Evolutionary conservation across 2,797 vertebrate genomes (phyloP).

Genomic region (Siniperca scherzeri): DNA sequence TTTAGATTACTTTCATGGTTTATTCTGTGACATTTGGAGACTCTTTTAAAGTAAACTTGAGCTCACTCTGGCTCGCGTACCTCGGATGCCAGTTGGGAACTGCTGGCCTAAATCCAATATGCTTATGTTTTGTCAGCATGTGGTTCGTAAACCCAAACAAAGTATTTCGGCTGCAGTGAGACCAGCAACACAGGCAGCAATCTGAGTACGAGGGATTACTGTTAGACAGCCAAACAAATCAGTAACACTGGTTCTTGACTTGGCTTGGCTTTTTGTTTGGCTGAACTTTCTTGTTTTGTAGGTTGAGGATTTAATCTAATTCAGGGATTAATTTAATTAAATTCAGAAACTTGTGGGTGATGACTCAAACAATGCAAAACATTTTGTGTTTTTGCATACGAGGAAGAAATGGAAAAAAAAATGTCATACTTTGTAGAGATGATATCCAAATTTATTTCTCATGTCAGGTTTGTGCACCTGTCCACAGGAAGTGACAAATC

Average conservation of each 20-base stretch:
- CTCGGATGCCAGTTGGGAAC: background rate
- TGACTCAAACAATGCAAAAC: background rate
- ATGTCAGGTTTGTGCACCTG: background rate
- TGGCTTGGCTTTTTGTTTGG: background rate
- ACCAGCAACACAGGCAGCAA: constrained; percentile 17
- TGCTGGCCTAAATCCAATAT: constrained; percentile 7
- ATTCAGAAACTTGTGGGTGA: background rate
- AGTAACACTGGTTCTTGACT: background rate
- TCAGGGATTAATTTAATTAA: constrained; percentile 15
- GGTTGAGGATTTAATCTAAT: constrained; percentile 13
- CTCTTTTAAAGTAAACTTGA: constrained; percentile 1
- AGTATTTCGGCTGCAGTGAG: constrained; percentile 25
- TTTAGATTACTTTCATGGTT: background rate
- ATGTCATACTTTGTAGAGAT: background rate
- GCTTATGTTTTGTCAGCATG: constrained; percentile 42
- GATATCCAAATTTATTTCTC: background rate
- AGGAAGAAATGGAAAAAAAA: background rate
- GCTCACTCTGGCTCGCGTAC: background rate
- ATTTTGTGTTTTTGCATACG: background rate
- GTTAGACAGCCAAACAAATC: constrained; percentile 17
- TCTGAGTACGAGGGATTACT: constrained; percentile 34
- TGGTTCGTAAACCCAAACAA: constrained; percentile 34
- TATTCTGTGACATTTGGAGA: background rate
- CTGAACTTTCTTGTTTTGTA: constrained; percentile 2
- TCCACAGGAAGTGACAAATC: background rate